These are phyloP conservation scores for Ophonus ardosiacus DNA, from an alignment of 2,888 invertebrate species.

Conservation along the genomic window DNA sequence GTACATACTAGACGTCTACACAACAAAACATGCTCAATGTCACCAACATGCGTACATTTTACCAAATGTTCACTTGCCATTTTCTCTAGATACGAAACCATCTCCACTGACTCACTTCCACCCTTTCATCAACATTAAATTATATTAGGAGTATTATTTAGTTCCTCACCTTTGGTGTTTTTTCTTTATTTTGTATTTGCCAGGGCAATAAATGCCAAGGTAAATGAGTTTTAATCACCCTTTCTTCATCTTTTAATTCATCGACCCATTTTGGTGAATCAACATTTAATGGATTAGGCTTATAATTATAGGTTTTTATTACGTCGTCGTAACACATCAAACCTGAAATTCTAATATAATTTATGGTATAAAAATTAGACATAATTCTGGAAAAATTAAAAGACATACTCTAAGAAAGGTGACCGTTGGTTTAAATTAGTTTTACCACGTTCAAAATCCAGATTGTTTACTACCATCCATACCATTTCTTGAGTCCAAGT, in stretches of 20 bases:
- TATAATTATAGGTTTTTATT: neutral
- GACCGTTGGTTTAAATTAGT: constrained; percentile 12
- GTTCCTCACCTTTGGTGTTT: neutral
- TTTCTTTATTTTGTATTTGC: neutral
- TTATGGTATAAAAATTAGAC: neutral
- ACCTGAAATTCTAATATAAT: neutral
- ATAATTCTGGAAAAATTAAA: neutral
- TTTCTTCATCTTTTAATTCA: neutral
- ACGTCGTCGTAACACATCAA: neutral
- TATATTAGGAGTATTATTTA: neutral
- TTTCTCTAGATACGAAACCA: no score
- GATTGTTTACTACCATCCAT: constrained; percentile 58
- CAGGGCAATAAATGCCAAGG: constrained; percentile 1
- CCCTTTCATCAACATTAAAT: no score
- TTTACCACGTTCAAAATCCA: constrained; percentile 56
- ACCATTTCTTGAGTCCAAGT: constrained; percentile 64
- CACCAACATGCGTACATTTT: neutral
- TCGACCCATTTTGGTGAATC: neutral
- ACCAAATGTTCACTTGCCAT: no score
- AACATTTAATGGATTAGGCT: neutral
- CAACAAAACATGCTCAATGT: no score
- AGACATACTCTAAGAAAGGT: constrained; percentile 56
- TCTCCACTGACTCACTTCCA: no score
- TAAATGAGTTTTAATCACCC: neutral
- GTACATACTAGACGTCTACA: no score